Evolutionary conservation across 2,797 vertebrate genomes (phyloP).

Genomic region (Myotis vivesi): DNA sequence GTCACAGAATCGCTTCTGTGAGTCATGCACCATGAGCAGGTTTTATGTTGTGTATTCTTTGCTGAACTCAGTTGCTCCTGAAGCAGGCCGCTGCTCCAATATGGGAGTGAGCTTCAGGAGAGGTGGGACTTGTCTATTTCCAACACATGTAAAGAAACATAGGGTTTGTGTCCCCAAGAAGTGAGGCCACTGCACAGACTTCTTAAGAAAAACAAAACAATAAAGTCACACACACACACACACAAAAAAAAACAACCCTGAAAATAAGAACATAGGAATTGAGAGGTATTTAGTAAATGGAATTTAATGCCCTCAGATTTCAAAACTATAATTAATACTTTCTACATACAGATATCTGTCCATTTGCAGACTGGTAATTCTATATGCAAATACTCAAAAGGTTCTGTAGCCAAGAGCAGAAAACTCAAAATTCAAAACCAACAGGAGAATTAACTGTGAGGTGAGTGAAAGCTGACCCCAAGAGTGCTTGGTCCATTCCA

Average conservation of each 20-base stretch:
- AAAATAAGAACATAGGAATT: not conserved
- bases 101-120: not conserved
- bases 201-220: not conserved
- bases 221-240: not conserved
- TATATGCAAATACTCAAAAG: not conserved
- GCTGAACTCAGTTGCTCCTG: not conserved
- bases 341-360: not conserved
- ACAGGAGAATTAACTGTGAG: not conserved
- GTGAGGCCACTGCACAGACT: not conserved
- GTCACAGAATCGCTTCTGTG: slow-evolving; percentile 50
- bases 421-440: not conserved
- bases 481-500: not conserved
- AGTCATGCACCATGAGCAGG: slow-evolving; percentile 46
- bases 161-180: not conserved
- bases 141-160: not conserved
- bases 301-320: not conserved
- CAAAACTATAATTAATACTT: not conserved
- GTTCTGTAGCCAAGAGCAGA: not conserved
- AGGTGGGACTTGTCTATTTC: not conserved
- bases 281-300: not conserved
- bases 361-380: not conserved
- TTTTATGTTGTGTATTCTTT: not conserved
- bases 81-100: not conserved
- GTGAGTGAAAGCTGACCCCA: not conserved
- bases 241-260: not conserved